Conservation (phyloP, 1,140 invertebrate genomes). For the Musca domestica region DNA sequence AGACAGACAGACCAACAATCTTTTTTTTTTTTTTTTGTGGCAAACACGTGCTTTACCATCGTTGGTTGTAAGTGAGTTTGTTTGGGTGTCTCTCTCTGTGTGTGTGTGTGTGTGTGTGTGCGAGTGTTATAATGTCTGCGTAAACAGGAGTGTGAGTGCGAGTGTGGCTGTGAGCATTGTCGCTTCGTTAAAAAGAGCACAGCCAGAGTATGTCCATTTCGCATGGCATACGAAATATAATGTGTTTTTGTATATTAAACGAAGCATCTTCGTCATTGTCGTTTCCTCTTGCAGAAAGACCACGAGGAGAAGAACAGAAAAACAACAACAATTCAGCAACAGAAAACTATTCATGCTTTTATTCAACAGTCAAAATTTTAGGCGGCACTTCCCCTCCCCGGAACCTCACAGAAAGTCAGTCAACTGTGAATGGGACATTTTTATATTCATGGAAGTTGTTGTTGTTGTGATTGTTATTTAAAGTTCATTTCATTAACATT, state of each 20-base stretch:
- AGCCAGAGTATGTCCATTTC: background rate
- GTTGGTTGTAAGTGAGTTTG: too few species aligned
- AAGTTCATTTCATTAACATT: too few species aligned
- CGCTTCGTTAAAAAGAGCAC: background rate
- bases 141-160: background rate
- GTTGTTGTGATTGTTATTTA: too few species aligned
- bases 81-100: background rate
- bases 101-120: background rate
- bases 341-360: background rate
- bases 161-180: background rate
- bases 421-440: too few species aligned
- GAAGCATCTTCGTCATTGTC: conserved; percentile 15
- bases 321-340: too few species aligned
- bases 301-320: too few species aligned
- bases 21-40: background rate
- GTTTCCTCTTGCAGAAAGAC: background rate
- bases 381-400: background rate
- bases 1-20: conserved; percentile 6
- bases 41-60: too few species aligned
- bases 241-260: conserved; percentile 7
- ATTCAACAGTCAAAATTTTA: background rate
- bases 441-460: too few species aligned
- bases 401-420: background rate
- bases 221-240: background rate
- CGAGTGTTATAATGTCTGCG: background rate